Base-by-base conservation (phyloP, 2,113 vertebrate species). In the Varanus komodoensis region DNA sequence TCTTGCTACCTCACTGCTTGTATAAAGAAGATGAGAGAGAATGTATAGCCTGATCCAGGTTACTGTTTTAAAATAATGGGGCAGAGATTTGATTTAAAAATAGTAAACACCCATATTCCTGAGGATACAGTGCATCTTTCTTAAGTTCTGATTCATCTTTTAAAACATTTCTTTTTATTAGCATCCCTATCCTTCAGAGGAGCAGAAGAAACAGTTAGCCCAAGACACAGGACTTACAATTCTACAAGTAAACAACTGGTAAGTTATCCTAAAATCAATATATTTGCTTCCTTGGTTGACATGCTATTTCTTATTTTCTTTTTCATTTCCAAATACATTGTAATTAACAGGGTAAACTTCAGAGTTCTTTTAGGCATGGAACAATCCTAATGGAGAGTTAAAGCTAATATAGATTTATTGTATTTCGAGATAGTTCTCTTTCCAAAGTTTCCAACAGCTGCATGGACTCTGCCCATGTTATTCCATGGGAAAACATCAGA, bases 231-330 rank as follows among this genome's bases (percentile, higher is more conserved):
- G 99, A 97, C 98, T 99, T 97, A 99, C 99, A 97, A 99, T 99
- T 97, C 98, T 99, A 98, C 99, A 99, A 99, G 99, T 99, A 98
- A 99, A 99, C 98, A 99, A 99, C 98, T 99, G 99, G 99, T 99
- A 98, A 99, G 99, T 99, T 95, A 97, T 94, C 93, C 93, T 86
- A 93, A 94, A 96, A 96, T 96, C 94, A 96, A 95, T 97, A 95
- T 94, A 92, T 96, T 97, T 97, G 91, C 95, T 97, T 95, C 96
- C 93, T 87, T 94, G 85, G 93, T 93, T 96, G 92, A 96, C 94
- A 88, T 93, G 93, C 93, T 95, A 84, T 96, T 96, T 95, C 96
- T 93, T 96, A 92, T 93, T 95, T 98, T 96, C 96, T 97, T 97
- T 95, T 95, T 95, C 95, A 94, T 97, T 97, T 94, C 93, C 95